These are phyloP conservation scores for Taenioides sp. DNA, from an alignment of 2,797 vertebrate genomes.

Conservation along the genomic window DNA sequence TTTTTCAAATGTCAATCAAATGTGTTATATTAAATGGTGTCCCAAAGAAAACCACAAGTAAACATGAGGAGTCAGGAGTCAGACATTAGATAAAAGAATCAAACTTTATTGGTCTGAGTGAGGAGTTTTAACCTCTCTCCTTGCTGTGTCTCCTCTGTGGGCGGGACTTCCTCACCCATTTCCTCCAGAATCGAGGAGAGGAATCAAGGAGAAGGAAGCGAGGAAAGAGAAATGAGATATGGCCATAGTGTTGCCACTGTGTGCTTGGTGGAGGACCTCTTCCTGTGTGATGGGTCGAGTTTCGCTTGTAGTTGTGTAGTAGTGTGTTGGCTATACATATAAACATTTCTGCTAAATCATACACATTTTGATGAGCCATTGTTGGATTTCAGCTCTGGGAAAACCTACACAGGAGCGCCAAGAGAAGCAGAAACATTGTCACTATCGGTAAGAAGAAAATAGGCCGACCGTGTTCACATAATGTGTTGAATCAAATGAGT, in stretches of 20 bases:
- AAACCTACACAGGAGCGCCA: background rate
- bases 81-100: too few species aligned
- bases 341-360: background rate
- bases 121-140: too few species aligned
- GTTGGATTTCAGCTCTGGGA: constrained; percentile 63
- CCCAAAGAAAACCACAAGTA: too few species aligned
- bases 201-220: too few species aligned
- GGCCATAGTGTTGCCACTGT: background rate
- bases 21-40: too few species aligned
- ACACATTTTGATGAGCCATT: constrained; percentile 45
- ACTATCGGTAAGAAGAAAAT: constrained; percentile 53
- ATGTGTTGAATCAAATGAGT: constrained; percentile 1
- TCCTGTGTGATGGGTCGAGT: background rate
- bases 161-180: too few species aligned
- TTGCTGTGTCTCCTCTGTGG: too few species aligned
- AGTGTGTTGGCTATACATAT: background rate
- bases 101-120: too few species aligned
- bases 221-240: too few species aligned
- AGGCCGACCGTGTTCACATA: constrained; percentile 6
- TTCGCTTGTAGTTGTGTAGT: background rate
- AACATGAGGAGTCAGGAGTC: too few species aligned
- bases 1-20: too few species aligned
- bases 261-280: background rate
- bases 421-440: constrained; percentile 30
- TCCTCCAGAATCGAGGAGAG: too few species aligned